Conservation (phyloP, 2,113 vertebrate genomes). For the Acanthochromis polyacanthus region DNA sequence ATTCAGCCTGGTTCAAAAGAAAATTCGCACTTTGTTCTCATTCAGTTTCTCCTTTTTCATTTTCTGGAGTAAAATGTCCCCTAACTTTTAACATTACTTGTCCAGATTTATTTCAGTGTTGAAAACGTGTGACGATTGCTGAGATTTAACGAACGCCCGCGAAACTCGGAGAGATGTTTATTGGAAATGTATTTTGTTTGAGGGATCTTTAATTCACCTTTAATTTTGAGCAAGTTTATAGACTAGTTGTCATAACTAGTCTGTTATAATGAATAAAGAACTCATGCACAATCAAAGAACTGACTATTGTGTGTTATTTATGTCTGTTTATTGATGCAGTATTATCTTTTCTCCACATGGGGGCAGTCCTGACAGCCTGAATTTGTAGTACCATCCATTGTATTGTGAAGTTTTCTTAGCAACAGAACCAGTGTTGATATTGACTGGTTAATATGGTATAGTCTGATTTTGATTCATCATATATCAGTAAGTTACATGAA, state of each 20-base stretch:
- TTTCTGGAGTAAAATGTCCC: slow-evolving; percentile 36
- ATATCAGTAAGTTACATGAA: neutral
- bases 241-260: slow-evolving; percentile 64
- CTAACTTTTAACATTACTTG: slow-evolving; percentile 22
- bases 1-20: slow-evolving; percentile 29
- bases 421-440: neutral
- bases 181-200: slow-evolving; percentile 43
- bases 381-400: neutral
- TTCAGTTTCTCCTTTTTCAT: slow-evolving; percentile 27
- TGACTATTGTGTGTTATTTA: slow-evolving; percentile 16
- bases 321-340: slow-evolving; percentile 3
- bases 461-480: neutral
- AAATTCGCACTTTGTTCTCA: slow-evolving; percentile 41
- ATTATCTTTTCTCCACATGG: slow-evolving; percentile 45
- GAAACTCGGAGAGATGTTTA: slow-evolving; percentile 26
- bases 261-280: slow-evolving; percentile 81
- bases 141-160: slow-evolving; percentile 47
- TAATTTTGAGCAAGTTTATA: slow-evolving; percentile 64
- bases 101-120: slow-evolving; percentile 58
- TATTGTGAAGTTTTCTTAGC: neutral
- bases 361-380: slow-evolving; percentile 10
- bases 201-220: slow-evolving; percentile 59
- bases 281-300: slow-evolving; percentile 71
- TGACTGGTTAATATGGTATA: neutral
- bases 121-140: slow-evolving; percentile 50